Evolutionary conservation across 2,113 vertebrate species (phyloP), one percentile per base, ranked within the genome.

Genomic region (Ctenomys sociabilis): DNA sequence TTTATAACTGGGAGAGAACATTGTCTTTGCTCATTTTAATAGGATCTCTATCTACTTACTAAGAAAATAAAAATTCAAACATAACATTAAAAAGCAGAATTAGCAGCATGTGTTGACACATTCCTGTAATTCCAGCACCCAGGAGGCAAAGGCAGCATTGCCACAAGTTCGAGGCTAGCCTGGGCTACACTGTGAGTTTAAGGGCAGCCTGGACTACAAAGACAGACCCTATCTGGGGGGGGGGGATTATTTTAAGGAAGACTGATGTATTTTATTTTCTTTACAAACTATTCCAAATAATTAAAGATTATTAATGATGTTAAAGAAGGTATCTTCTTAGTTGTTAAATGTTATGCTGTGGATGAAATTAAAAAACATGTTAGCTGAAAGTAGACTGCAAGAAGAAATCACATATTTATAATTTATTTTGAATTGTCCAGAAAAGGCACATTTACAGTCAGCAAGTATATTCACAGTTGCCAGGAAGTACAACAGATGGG

Each of bases 1-100:
- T 7, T 90, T 82, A 0, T 83, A 94, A 85, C 12, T 90, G 85
- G 43, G 30, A 37, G 85, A 90, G 28, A 88, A 0, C 72, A 95
- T 40, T 85, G 30, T 75, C 59, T 95, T 92, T 70, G 19, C 16
- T 96, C 73, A 90, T 6, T 21, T 75, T 43, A 73, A 45, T 0
- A 45, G 5, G 70, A 94, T 81, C 80, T 12, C 81, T 90, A 75
- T 32, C 32, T 70, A 63, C 1, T 8, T 90, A 90, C 66, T 64
- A 85, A 52, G 57, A 91, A 96, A 95, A 52, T 68, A 28, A 91
- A 94, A 93, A 72, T 91, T 80, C 4, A 68, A 89, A 96, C 78
- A 63, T 63, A 90, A 91, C 17, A 83, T 26, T 26, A n/a, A 85
- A 24, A 92, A 81, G 24, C 40, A 68, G 5, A 89, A 88, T 92